Evolutionary conservation across 2,797 vertebrate species (phyloP).

Genomic region (Onychomys torridus): DNA sequence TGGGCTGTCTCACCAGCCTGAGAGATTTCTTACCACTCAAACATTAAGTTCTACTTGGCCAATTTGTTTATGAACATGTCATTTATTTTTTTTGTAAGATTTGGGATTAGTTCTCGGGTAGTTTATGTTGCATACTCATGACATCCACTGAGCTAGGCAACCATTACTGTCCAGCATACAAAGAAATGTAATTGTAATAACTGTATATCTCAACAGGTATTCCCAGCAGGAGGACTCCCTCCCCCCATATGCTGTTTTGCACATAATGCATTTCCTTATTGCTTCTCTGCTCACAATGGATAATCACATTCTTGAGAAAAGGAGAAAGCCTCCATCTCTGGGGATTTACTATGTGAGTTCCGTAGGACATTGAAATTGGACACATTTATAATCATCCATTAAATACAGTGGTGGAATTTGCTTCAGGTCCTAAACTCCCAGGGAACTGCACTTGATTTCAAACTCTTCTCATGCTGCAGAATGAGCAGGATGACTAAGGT

Average conservation of each 20-base stretch:
- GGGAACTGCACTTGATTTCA: not conserved
- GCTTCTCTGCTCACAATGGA: not conserved
- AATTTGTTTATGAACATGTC: constrained; percentile 5
- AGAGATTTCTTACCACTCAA: not conserved
- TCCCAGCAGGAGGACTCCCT: not conserved
- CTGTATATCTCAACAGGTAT: not conserved
- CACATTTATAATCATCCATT: not conserved
- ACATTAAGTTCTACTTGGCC: not conserved
- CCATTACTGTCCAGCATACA: not conserved
- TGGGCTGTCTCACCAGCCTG: not conserved
- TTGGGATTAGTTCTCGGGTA: not conserved
- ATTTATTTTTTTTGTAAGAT: not conserved
- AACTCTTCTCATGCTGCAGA: not conserved
- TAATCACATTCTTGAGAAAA: constrained; percentile 27
- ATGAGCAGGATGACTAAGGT: not conserved
- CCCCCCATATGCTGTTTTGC: not conserved
- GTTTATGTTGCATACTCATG: not conserved
- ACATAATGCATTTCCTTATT: constrained; percentile 18
- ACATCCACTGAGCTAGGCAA: not conserved
- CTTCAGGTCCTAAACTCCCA: not conserved
- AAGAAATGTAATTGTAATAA: constrained; percentile 11
- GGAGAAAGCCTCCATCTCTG: not conserved
- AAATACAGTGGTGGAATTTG: not conserved
- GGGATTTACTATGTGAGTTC: not conserved
- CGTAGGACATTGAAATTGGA: not conserved